Conservation (phyloP, 1,140 invertebrate genomes). For the Drosophila sulfurigaster region DNA sequence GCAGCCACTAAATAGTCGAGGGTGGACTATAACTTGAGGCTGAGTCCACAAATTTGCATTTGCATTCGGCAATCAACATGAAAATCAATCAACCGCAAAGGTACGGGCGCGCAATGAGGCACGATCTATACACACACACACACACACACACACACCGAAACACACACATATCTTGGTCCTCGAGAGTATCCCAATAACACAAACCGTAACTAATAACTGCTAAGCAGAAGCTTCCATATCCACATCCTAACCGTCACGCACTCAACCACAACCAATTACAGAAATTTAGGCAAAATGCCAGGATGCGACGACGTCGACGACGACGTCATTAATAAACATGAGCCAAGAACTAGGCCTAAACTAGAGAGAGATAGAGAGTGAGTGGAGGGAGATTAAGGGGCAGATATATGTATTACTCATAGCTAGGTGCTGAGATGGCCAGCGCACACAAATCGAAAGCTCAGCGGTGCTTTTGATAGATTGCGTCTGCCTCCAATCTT, state of each 20-base stretch:
- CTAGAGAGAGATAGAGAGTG: not conserved
- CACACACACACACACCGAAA: constrained; percentile 3
- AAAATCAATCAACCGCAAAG: constrained; percentile 79
- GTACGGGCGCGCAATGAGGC: constrained; percentile 7
- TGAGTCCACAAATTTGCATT: constrained; percentile 63
- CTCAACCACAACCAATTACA: constrained; percentile 79
- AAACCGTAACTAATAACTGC: constrained; percentile 77
- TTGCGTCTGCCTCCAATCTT: constrained; percentile 44
- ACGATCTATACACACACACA: constrained; percentile 31
- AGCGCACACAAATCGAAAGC: constrained; percentile 62
- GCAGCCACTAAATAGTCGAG: constrained; percentile 22
- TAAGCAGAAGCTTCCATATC: constrained; percentile 26
- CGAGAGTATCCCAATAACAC: constrained; percentile 74
- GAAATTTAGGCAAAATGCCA: constrained; percentile 75
- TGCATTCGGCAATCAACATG: constrained; percentile 74
- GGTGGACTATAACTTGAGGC: constrained; percentile 7
- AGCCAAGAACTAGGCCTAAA: constrained; percentile 44
- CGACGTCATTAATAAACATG: constrained; percentile 78
- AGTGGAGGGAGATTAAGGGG: not conserved
- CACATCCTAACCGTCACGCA: constrained; percentile 52
- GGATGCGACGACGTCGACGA: constrained; percentile 43
- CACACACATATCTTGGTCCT: constrained; percentile 33
- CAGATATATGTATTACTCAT: constrained; percentile 16
- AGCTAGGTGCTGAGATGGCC: constrained; percentile 34
- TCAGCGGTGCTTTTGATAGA: constrained; percentile 75